Conservation (phyloP, 2,888 invertebrate species). For the Polyommatus icarus region DNA sequence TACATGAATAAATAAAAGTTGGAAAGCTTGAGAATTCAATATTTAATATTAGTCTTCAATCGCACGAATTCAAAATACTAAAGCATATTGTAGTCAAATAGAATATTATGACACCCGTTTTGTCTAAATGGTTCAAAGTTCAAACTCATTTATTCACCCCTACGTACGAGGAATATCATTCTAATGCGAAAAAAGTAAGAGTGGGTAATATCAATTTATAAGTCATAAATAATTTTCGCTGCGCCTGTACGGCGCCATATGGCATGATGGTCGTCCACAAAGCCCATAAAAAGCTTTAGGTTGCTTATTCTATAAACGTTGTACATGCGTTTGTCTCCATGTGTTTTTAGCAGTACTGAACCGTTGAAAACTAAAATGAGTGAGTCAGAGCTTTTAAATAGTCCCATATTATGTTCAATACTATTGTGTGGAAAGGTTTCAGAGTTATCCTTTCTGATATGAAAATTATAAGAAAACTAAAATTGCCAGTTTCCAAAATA, state of each 20-base stretch:
- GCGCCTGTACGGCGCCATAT: conserved; percentile 69
- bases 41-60: too few relatives aligned
- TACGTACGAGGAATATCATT: background rate
- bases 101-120: background rate
- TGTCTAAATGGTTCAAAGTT: background rate
- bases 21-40: too few relatives aligned
- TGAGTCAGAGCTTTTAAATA: conserved; percentile 23
- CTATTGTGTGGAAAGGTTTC: background rate
- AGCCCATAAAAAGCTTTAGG: conserved; percentile 71
- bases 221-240: conserved; percentile 45
- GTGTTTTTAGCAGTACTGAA: conserved; percentile 29
- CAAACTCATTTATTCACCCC: background rate
- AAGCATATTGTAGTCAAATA: background rate
- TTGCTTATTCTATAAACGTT: conserved; percentile 55
- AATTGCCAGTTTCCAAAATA: background rate
- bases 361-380: conserved; percentile 22
- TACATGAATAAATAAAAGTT: too few relatives aligned
- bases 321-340: conserved; percentile 40
- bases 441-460: background rate
- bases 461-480: background rate
- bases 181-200: background rate
- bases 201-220: conserved; percentile 34
- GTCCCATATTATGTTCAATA: background rate
- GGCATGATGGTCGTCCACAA: conserved; percentile 61
- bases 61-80: background rate